Evolutionary conservation across 1,140 invertebrate genomes (phyloP).

Genomic region (Acromyrmex heyeri): DNA sequence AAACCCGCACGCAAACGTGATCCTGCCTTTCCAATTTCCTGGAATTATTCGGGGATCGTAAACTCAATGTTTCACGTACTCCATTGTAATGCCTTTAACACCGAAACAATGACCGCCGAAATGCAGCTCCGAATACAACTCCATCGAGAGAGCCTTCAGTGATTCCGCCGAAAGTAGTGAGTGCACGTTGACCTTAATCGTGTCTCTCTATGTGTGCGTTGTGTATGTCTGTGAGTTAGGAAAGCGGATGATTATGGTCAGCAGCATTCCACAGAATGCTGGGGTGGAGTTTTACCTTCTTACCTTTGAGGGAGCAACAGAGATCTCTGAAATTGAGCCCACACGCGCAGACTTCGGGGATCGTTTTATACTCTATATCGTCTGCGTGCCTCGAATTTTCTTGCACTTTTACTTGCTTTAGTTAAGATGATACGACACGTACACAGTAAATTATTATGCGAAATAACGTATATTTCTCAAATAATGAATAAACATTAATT

Average conservation of each 20-base stretch:
- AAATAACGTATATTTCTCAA: neutral
- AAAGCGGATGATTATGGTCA: constrained; percentile 33
- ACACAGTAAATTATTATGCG: neutral
- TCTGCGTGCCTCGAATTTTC: constrained; percentile 27
- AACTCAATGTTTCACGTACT: constrained; percentile 14
- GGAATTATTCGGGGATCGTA: constrained; percentile 22
- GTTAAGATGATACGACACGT: neutral
- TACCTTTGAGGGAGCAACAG: constrained; percentile 3
- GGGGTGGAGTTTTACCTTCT: constrained; percentile 18
- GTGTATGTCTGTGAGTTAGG: neutral
- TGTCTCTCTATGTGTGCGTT: neutral
- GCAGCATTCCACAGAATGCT: neutral
- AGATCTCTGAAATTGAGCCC: constrained; percentile 21
- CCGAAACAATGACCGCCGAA: constrained; percentile 40
- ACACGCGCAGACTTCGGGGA: neutral
- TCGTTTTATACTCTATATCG: neutral
- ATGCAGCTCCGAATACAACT: constrained; percentile 11
- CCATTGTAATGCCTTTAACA: constrained; percentile 45
- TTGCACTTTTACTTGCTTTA: neutral
- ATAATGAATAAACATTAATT: neutral
- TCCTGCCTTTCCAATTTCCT: constrained; percentile 5
- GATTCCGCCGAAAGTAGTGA: constrained; percentile 47
- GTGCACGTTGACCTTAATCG: constrained; percentile 59
- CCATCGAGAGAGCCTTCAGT: constrained; percentile 25
- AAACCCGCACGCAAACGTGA: neutral